These are phyloP conservation scores for Passer domesticus DNA, from an alignment of 2,113 vertebrate species.

Conservation along the genomic window DNA sequence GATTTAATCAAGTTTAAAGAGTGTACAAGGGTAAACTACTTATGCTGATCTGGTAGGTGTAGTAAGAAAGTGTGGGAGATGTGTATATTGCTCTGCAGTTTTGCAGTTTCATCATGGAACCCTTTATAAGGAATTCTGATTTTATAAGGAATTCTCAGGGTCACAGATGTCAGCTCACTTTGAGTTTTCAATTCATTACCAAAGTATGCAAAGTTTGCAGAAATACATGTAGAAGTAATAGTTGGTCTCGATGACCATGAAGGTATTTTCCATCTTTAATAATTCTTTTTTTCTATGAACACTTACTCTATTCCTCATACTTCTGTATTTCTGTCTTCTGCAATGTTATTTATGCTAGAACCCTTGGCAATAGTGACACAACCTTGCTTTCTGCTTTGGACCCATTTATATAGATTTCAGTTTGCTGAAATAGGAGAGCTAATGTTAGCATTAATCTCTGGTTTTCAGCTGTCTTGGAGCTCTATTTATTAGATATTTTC, in stretches of 20 bases:
- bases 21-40: rapidly evolving
- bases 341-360: neutral
- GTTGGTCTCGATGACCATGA: neutral
- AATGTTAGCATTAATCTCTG: constrained; percentile 39
- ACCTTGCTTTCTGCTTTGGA: neutral
- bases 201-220: neutral
- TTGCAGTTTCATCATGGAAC: neutral
- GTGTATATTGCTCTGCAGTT: neutral
- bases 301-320: neutral
- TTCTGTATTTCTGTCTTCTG: neutral
- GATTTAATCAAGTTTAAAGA: neutral
- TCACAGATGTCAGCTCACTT: neutral
- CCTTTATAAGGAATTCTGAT: neutral
- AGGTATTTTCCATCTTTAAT: neutral
- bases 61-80: neutral
- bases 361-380: neutral
- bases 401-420: constrained; percentile 1
- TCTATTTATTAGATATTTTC: neutral
- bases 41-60: neutral
- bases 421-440: neutral
- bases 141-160: neutral
- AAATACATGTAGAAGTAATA: neutral
- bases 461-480: neutral
- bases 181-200: neutral
- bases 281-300: neutral